Percentiles rank a stretch among this genome's conserved stretches.
These are phyloP conservation scores for Xestoiulus laeticollis DNA, from an alignment of 2,888 invertebrate species.

Conservation along the genomic window DNA sequence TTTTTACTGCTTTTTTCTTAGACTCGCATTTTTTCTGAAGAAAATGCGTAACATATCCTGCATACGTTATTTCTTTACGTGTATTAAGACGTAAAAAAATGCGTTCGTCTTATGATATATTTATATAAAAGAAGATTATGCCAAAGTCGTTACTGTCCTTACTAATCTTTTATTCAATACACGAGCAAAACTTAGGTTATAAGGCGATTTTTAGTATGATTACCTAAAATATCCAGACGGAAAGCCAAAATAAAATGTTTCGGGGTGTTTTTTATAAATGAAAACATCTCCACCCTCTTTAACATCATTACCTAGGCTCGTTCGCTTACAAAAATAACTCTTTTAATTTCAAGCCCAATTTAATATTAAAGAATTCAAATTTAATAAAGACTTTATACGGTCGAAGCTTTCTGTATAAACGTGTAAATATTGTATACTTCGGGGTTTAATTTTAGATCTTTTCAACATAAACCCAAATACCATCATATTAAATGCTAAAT, in stretches of 20 bases:
- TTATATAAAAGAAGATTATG: neutral
- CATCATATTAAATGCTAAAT: neutral
- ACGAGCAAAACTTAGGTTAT: neutral
- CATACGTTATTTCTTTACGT: neutral
- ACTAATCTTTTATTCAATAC: constrained; percentile 34
- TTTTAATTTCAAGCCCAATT: neutral
- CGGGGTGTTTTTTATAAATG: neutral
- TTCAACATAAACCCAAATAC: neutral
- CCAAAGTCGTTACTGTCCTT: neutral
- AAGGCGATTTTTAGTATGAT: constrained; percentile 29
- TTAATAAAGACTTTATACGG: neutral
- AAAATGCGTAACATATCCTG: neutral
- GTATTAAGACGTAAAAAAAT: constrained; percentile 16
- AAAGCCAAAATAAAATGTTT: neutral
- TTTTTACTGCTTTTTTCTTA: neutral
- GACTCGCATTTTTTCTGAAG: neutral
- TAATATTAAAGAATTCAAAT: neutral
- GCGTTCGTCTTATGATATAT: constrained; percentile 29
- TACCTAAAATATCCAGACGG: neutral
- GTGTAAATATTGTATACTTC: neutral
- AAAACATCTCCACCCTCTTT: neutral
- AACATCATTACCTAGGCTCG: neutral
- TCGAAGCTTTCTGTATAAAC: neutral
- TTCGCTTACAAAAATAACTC: neutral
- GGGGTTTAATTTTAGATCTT: neutral